These are phyloP conservation scores for Halcyon senegalensis DNA, from an alignment of 2,113 vertebrate genomes.

Conservation along the genomic window DNA sequence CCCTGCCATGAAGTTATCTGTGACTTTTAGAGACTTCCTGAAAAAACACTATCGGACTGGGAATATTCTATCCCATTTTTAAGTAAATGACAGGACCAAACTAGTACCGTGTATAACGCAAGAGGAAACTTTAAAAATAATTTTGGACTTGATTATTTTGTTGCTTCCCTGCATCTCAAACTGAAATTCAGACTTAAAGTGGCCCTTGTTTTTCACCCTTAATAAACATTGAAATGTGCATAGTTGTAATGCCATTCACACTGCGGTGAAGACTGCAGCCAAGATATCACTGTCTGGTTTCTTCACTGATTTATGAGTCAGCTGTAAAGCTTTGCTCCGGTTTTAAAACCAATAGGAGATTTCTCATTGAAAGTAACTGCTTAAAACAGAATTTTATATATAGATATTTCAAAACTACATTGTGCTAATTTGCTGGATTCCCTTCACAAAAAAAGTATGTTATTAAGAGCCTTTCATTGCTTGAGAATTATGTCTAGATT, in stretches of 20 bases:
- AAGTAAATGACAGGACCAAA: background rate
- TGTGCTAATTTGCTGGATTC: background rate
- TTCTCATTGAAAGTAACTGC: background rate
- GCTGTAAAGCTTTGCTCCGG: background rate
- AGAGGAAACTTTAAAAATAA: background rate
- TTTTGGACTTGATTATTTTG: background rate
- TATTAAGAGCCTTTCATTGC: background rate
- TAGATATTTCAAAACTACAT: background rate
- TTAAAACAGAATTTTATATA: background rate
- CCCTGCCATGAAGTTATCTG: background rate
- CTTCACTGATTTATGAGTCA: background rate
- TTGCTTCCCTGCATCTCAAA: background rate
- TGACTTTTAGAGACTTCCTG: background rate
- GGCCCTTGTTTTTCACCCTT: background rate
- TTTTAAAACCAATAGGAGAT: background rate
- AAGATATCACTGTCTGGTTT: background rate
- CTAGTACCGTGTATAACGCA: background rate
- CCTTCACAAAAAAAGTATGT: background rate
- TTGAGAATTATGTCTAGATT: background rate
- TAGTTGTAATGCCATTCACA: background rate
- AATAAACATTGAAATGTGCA: background rate
- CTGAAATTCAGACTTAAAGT: background rate
- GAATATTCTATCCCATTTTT: background rate
- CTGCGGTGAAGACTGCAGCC: background rate
- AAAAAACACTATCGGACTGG: background rate